Evolutionary conservation across 2,113 vertebrate genomes (phyloP), one percentile per base, ranked within the genome.

Genomic region (Sander lucioperca): DNA sequence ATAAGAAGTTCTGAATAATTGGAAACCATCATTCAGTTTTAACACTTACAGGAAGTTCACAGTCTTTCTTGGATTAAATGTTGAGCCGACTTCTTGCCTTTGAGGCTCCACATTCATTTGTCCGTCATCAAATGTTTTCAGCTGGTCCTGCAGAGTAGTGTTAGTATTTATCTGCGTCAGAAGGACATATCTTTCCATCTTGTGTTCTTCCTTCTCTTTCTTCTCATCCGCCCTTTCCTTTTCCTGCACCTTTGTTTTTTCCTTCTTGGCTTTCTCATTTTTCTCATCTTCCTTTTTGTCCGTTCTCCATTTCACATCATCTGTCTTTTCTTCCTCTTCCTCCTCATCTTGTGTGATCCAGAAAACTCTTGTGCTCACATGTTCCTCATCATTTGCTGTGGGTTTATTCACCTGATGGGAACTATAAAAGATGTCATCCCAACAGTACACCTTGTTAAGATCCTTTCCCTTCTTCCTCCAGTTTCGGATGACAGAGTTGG

Each of bases 401-500:
- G 0, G 1, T n/a, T 72, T 16, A 27, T 70, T 48, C 5, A 2
- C 5, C 5, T 0, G 4, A 0, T 16, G 9, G 23, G 21, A 11
- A 65, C 7, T 5, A 3, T 10, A 4, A 25, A 33, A 48, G 18
- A 18, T 2, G 14, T 67, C 73, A 3, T 66, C 30, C 53, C 14
- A 36, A 13, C 5, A 1, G 56, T 14, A 11, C 45, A 3, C 9
- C 53, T 15, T 9, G 0, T 0, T 15, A 1, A n/a, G 11, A 1
- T 1, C 14, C 2, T 43, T 65, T 3, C 3, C 11, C 53, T 59
- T 54, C 51, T 6, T 25, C 45, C 0, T 8, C 80, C 62, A 77
- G 63, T 23, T 48, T 2, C 64, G 59, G 77, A 75, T 83, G 47
- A 86, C 80, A 63, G 80, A 86, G 73, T 78, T 89, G 10, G 87